Evolutionary conservation across 2,113 vertebrate genomes (phyloP), one percentile per base, ranked within the genome.

Genomic region (Neogale vison): DNA sequence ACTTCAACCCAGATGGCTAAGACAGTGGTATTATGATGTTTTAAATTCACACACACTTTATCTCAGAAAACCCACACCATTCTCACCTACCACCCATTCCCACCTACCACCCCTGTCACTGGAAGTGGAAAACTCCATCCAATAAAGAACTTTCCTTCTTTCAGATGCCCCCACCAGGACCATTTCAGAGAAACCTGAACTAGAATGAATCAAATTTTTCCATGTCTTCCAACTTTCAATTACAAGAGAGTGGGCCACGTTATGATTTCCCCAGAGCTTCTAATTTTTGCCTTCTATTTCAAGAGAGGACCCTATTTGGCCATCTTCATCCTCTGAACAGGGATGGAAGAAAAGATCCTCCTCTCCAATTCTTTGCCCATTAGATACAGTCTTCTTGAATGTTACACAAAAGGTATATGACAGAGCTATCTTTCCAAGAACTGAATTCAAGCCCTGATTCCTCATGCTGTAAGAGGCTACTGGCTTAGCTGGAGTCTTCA

Each of bases 121-220:
- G 83, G 45, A 95, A 80, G 82, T 80, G 89, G 93, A 92, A 91
- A 90, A 89, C 47, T 86, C 63, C 11, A 24, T 15, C 61, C 55
- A 12, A 29, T 88, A 93, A 80, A 95, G 77, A 24, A 65, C 45
- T 17, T 50, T 59, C 55, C n/a, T 74, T 93, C 80, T 95, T 96
- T 50, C 86, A 90, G 86, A 95, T 63, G 29, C 52, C 34, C 59
- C 42, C 34, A 74, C 34, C 36, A 95, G 47, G 72, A 80, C 61
- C 57, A 29, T 97, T 95, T 71, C 50, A 84, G 63, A 95, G 77
- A 92, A 87, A 71, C 57, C 11, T 42, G 21, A 95, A 90, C 29
- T 69, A 50, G 12, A 81, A 72, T 3, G 9, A 93, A 90, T 87
- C 74, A 36, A 92, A 14, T 45, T 82, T 95, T 90, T 36, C 90